Percentiles rank a stretch among this genome's conserved stretches.
Evolutionary conservation across 2,888 invertebrate species (phyloP).

Genomic region (Megamerina dolium): DNA sequence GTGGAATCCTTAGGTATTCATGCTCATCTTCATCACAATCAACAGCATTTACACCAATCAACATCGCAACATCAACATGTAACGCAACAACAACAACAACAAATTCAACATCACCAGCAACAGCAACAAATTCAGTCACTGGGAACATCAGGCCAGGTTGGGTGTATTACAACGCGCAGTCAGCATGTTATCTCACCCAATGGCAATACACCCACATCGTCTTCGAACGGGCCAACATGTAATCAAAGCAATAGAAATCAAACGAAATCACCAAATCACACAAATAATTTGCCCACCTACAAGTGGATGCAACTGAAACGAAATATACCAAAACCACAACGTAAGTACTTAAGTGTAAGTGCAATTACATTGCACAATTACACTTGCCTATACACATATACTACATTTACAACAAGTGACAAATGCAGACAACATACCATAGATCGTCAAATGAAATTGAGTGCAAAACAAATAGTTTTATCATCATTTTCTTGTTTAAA

Average conservation of each 20-base stretch:
- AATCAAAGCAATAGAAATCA: constrained; percentile 28
- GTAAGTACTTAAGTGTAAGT: constrained; percentile 63
- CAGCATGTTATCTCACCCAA: constrained; percentile 45
- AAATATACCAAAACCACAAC: constrained; percentile 88
- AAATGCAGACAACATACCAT: too few relatives aligned
- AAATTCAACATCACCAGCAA: constrained; percentile 24
- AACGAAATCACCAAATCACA: constrained; percentile 44
- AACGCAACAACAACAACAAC: constrained; percentile 17
- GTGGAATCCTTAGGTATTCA: constrained; percentile 38
- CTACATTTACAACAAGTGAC: background rate
- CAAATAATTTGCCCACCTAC: constrained; percentile 69
- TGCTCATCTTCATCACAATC: constrained; percentile 37
- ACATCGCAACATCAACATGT: constrained; percentile 20
- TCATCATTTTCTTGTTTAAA: too few relatives aligned
- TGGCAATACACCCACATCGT: constrained; percentile 29
- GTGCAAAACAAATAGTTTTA: too few relatives aligned
- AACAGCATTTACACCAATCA: constrained; percentile 22
- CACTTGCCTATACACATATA: too few relatives aligned
- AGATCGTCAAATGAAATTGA: too few relatives aligned
- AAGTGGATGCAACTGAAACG: constrained; percentile 99
- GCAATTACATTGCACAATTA: too few relatives aligned
- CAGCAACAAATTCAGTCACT: constrained; percentile 27
- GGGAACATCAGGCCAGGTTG: constrained; percentile 29
- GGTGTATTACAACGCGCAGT: constrained; percentile 28
- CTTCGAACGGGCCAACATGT: constrained; percentile 14